Conservation (phyloP, 2,797 vertebrate species). For the Cetoscarus ocellatus region DNA sequence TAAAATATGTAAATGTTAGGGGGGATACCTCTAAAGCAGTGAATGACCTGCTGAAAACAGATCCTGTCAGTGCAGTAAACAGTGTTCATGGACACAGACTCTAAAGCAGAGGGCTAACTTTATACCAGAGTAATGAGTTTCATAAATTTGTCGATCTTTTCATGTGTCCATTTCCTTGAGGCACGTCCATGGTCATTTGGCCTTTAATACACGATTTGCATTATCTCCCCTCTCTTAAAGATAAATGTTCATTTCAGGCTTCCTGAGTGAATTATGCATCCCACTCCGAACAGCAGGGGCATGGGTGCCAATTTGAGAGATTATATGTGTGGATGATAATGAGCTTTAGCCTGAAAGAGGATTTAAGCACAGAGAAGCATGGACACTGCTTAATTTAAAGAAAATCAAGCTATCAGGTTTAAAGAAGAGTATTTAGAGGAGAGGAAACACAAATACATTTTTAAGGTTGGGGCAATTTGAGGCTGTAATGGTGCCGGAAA, state of each 20-base stretch:
- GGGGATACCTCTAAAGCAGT: too few species aligned
- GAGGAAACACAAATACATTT: slow-evolving; percentile 45
- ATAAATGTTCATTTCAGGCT: slow-evolving; percentile 68
- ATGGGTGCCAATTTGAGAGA: slow-evolving; percentile 78
- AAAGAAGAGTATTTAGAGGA: slow-evolving; percentile 28
- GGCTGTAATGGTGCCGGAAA: slow-evolving; percentile 44
- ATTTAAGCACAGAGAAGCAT: slow-evolving; percentile 77
- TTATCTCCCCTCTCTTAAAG: slow-evolving; percentile 53
- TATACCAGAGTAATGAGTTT: too few species aligned
- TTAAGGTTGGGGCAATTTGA: slow-evolving; percentile 46
- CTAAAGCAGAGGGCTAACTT: too few species aligned
- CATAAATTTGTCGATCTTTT: too few species aligned
- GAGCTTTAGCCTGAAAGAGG: slow-evolving; percentile 82
- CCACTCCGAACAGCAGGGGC: slow-evolving; percentile 65
- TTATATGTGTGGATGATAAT: slow-evolving; percentile 84
- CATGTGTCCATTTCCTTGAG: not conserved
- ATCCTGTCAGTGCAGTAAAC: too few species aligned
- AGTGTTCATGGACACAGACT: too few species aligned
- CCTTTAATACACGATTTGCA: slow-evolving; percentile 42
- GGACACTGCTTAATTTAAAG: slow-evolving; percentile 65
- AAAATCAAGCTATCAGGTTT: slow-evolving; percentile 69
- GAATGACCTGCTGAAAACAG: too few species aligned
- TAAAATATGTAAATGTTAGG: too few species aligned
- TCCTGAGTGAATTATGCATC: slow-evolving; percentile 66
- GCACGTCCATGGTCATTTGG: slow-evolving; percentile 37